Conservation (phyloP, 35 echinoderm and acorn worm genomes). For the Eucidaris tribuloides region DNA sequence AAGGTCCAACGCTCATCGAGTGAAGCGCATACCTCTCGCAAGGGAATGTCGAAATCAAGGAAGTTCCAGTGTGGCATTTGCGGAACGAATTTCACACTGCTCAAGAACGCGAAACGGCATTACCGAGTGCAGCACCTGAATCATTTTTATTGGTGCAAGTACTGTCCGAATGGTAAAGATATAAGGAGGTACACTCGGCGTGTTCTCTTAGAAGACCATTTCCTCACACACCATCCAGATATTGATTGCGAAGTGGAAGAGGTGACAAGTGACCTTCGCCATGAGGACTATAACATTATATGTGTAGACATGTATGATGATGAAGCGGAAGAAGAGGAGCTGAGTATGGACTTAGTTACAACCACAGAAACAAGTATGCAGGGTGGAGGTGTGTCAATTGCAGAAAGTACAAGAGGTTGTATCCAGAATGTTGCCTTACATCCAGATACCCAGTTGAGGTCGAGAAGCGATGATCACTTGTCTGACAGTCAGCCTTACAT, state of each 20-base stretch:
- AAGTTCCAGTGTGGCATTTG: conserved; percentile 2
- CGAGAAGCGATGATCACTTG: too few relatives aligned
- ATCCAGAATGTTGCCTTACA: too few relatives aligned
- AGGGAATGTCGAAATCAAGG: background rate
- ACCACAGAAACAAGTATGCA: background rate
- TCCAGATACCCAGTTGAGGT: too few relatives aligned
- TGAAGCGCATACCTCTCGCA: background rate
- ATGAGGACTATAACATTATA: background rate
- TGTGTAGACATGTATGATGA: conserved; percentile 4
- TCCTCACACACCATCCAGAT: background rate
- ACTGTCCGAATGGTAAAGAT: background rate
- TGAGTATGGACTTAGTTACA: background rate
- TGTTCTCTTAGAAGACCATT: background rate
- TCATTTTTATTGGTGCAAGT: background rate
- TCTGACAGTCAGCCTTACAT: too few relatives aligned
- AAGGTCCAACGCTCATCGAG: background rate
- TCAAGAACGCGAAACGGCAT: background rate
- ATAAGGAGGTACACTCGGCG: background rate
- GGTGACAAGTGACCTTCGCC: background rate
- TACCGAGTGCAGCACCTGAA: conserved; percentile 3
- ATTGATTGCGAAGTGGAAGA: background rate
- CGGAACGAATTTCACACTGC: background rate
- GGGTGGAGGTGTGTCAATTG: background rate
- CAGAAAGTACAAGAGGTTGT: too few relatives aligned
- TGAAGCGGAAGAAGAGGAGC: background rate